phyloP scores from a whole-genome alignment of 2,113 vertebrate genomes.

The Theropithecus gelada region DNA sequence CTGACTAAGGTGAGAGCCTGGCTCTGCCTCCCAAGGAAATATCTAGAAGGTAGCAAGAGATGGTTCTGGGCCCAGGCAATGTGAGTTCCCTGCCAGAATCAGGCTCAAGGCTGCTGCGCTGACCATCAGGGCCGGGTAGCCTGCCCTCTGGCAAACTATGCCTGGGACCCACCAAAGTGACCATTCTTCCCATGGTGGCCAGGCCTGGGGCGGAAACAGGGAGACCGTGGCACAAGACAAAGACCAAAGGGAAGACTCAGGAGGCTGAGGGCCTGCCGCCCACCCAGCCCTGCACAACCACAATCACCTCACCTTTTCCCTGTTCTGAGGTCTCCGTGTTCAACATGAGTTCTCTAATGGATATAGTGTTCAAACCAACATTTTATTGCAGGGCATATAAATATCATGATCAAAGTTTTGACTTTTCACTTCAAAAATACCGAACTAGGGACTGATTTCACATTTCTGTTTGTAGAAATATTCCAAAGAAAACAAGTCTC shows the following conservation, averaged over 20 bases:
- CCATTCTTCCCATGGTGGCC: accelerated
- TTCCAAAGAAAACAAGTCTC: not conserved
- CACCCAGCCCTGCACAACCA: not conserved
- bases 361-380: not conserved
- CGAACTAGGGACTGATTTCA: not conserved
- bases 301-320: not conserved
- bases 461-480: not conserved
- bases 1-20: no score
- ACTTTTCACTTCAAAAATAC: not conserved
- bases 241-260: not conserved
- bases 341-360: not conserved
- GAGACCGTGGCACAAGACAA: not conserved
- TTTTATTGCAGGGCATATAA: not conserved
- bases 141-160: not conserved
- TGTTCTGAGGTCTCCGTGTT: not conserved
- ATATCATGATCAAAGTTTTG: not conserved
- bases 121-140: not conserved
- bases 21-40: not conserved
- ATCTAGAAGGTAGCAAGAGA: not conserved
- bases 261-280: not conserved
- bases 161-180: not conserved
- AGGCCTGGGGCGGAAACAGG: not conserved
- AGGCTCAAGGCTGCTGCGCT: not conserved
- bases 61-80: not conserved
- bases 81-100: not conserved